Base-by-base conservation (phyloP, 1,140 invertebrate species). In the Orchesella cincta region DNA sequence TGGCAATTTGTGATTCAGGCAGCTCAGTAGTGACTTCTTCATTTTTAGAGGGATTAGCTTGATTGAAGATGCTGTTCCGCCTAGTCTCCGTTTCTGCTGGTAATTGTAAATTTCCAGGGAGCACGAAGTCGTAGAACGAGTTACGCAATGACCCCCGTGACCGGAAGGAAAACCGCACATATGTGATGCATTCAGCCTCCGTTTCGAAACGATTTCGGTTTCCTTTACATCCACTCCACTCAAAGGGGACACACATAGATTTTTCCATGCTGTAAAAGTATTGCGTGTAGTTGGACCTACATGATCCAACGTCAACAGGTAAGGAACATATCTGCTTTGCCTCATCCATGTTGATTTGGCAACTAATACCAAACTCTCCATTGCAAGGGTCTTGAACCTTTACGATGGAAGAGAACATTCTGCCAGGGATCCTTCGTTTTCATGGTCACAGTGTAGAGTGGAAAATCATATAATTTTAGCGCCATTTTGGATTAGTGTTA, bases 231-330 rank as follows among this genome's bases (percentile, higher is more conserved):
- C 89, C 89, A 36, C 88, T 86, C 83, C 88, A 90, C 28, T 83
- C 82, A 78, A 90, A 89, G 51, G 85, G 84, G 35, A 86, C 81
- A 81, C 89, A 90, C 75, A 86, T 86, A 54, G 83, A 83, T 70
- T 86, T 85, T 20, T 83, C 82, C 18, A 81, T 77, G 79, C 88
- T 86, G 80, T 87, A 90, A 81, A 87, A 88, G 91, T 92, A 98
- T 62, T 93, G 88, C 80, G 90, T 89, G 83, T 93, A 94, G 80
- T 89, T 88, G 0, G 93, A 93, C 73, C 92, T 88, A 84, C 96
- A 98, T 0, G 93, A 93, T 23, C 95, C 96, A 54, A 85, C 84
- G 64, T 94, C 91, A 0, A 88, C 84, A 36, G 89, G 86, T 83
- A 93, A 88, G 88, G 91, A 91, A 82, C 94, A 96, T 51, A 94